Conservation (phyloP, 2,888 invertebrate genomes). For the Drosophila infuscata region DNA sequence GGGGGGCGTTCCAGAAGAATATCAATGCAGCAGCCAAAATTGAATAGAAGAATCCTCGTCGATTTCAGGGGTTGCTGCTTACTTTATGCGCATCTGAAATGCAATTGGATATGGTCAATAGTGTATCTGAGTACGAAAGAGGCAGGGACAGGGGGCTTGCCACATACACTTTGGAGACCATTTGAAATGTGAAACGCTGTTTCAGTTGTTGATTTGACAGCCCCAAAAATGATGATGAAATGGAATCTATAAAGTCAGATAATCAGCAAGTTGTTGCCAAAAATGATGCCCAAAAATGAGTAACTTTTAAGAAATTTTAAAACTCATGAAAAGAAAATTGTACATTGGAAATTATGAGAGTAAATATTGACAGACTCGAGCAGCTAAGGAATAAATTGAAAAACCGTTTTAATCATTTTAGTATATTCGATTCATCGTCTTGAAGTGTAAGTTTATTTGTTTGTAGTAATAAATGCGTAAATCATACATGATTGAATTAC, state of each 20-base stretch:
- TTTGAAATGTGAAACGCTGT: slow-evolving; percentile 42
- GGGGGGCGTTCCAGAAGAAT: slow-evolving; percentile 29
- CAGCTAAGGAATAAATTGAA: background rate
- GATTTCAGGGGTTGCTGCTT: slow-evolving; percentile 22
- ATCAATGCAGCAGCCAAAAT: slow-evolving; percentile 32
- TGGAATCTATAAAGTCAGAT: slow-evolving; percentile 2
- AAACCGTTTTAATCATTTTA: background rate
- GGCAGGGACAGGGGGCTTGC: slow-evolving; percentile 8
- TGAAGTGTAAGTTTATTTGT: background rate
- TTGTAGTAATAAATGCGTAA: background rate
- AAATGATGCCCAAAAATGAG: background rate
- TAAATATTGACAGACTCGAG: background rate
- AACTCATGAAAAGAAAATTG: background rate
- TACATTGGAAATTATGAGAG: background rate
- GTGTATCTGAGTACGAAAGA: slow-evolving; percentile 10
- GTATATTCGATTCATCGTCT: background rate
- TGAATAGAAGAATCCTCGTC: slow-evolving; percentile 41
- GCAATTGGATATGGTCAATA: slow-evolving; percentile 74
- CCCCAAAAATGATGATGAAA: slow-evolving; percentile 24
- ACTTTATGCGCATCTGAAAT: slow-evolving; percentile 76
- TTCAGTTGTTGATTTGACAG: slow-evolving; percentile 53
- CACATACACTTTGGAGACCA: background rate
- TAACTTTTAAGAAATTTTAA: background rate
- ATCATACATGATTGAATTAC: background rate
- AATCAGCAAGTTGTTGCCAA: background rate